Evolutionary conservation across 2,888 invertebrate genomes (phyloP), one percentile per base, ranked within the genome.

Genomic region (Acanthopleura granulata): DNA sequence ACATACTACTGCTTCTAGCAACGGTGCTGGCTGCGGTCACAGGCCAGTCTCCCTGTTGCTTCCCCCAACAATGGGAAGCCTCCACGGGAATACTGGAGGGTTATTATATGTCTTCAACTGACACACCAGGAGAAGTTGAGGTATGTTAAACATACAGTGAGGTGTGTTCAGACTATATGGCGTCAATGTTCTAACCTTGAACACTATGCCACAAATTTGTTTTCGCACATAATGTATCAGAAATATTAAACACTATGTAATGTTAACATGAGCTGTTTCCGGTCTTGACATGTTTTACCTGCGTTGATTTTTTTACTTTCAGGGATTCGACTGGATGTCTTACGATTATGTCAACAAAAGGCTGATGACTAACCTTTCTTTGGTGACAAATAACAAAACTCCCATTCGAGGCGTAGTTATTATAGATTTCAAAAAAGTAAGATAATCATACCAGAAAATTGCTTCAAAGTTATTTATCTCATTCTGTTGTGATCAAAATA

Each of bases 1-100:
- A 9, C 9, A 9, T 40, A 40, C 40, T 40, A 40, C 40, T 40
- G 40, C 40, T 40, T 40, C 40, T 40, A 40, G 40, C 40, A 3
- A 40, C 40, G 40, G 40, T 40, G 40, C 9, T 22, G 27, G 66
- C 25, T 15, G 66, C 4, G 29, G 25, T 18, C 29, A 16, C 22
- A 1, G 66, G 12, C 27, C 66, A 66, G 66, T 3, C 29, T 15
- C 66, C 22, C 22, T 66, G 66, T 25, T 66, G 66, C 25, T 27
- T 66, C 25, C 66, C 66, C 16, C 4, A 9, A 1, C 66, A 66
- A 66, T 66, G 66, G 66, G 66, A 66, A 27, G 22, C 66, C 29
- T 25, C 25, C 16, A 14, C 29, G 1, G 29, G 29, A 16, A 27
- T 66, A 27, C 66, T 66, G 6, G 66, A 66, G 25, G 66, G 66